Evolutionary conservation across 2,888 invertebrate genomes (phyloP).

Genomic region (Blastobasis adustella): DNA sequence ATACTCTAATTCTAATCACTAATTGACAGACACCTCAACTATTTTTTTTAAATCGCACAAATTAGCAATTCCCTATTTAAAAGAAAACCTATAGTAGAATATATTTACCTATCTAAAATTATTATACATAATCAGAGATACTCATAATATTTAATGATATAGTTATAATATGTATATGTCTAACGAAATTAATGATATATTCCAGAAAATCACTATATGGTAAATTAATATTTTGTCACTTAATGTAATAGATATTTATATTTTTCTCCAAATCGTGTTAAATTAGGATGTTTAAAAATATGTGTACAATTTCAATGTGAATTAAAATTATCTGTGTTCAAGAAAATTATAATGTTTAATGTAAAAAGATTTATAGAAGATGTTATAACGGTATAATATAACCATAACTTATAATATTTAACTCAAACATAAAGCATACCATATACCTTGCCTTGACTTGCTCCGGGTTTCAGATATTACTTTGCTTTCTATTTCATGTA

Average conservation of each 20-base stretch:
- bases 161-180: slow-evolving; percentile 27
- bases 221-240: slow-evolving; percentile 23
- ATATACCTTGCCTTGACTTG: slow-evolving; percentile 4
- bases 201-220: slow-evolving; percentile 43
- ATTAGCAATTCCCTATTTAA: slow-evolving; percentile 24
- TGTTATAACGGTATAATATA: slow-evolving; percentile 29
- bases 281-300: slow-evolving; percentile 35
- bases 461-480: neutral
- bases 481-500: neutral
- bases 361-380: slow-evolving; percentile 40
- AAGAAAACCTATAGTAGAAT: slow-evolving; percentile 21
- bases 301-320: slow-evolving; percentile 61
- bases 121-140: slow-evolving; percentile 32
- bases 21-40: slow-evolving; percentile 47
- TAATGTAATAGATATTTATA: slow-evolving; percentile 44
- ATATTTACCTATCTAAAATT: slow-evolving; percentile 31
- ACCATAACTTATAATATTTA: slow-evolving; percentile 21
- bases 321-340: slow-evolving; percentile 57
- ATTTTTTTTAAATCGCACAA: slow-evolving; percentile 59
- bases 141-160: slow-evolving; percentile 34
- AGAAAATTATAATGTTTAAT: slow-evolving; percentile 41
- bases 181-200: slow-evolving; percentile 42
- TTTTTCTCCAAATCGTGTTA: slow-evolving; percentile 47
- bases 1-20: slow-evolving; percentile 44
- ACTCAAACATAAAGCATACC: slow-evolving; percentile 17